Evolutionary conservation across 2,797 vertebrate species (phyloP), one percentile per base, ranked within the genome.

Genomic region (Helostoma temminkii): DNA sequence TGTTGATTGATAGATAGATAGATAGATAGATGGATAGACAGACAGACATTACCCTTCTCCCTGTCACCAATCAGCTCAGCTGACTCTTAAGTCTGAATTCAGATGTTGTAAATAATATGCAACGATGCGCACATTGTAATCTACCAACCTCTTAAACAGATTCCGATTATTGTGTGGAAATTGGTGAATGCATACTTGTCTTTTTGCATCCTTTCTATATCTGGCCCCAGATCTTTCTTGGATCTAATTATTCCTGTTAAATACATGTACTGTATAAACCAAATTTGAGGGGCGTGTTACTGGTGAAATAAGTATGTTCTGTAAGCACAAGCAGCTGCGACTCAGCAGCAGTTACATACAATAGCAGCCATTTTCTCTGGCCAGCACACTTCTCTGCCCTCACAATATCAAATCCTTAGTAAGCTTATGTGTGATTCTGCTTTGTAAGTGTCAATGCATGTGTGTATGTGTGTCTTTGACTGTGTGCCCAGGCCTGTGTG

Each of bases 231-330:
- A 32, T 75, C 68, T 58, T 54, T 56, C 52, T 78, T 4, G 55
- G 39, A 66, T 61, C 76, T 76, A 84, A 89, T 90, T 74, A 69
- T 78, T 76, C 74, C 71, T 10, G 71, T 76, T 86, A 86, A 88
- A 81, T 41, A 75, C 76, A 81, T 22, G 59, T 4, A 66, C 61
- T 71, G 76, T 61, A 62, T 60, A n/a, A 67, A 66, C 37, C 58
- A 55, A 78, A 81, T 84, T 64, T 39, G 24, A 69, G 83, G 83
- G 84, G 81, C 46, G 75, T 78, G 67, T 47, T 49, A 10, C 50
- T 58, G 59, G 54, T 71, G 72, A 83, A 83, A 81, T 83, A 56
- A 88, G 81, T 49, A 64, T 18, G 66, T 67, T 78, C 55, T 59
- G 59, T 32, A 11, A 67, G 54, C 55, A 15, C 5, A 0, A 75